phyloP scores from a whole-genome alignment of 2,113 vertebrate genomes.

The Nesoenas mayeri region DNA sequence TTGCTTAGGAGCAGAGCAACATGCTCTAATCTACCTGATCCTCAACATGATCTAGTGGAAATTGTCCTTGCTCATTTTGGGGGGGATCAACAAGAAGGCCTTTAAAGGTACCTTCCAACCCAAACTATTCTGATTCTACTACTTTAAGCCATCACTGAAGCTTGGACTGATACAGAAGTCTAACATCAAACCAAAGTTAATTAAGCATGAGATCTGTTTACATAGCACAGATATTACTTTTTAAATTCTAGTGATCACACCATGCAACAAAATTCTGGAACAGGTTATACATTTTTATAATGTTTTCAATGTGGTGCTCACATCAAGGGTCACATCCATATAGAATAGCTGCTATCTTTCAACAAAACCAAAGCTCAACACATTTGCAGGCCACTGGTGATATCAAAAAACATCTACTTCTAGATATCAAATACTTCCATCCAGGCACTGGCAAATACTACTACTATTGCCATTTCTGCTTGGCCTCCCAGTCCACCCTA shows the following conservation, averaged over 20 bases:
- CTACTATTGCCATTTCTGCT: not conserved
- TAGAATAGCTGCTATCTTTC: not conserved
- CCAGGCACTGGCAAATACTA: not conserved
- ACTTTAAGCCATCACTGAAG: not conserved
- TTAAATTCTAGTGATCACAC: not conserved
- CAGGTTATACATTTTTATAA: not conserved
- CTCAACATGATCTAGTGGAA: not conserved
- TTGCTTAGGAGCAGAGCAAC: not conserved
- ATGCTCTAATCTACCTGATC: not conserved
- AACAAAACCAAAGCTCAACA: not conserved
- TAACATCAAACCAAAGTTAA: not conserved
- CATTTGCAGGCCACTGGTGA: not conserved
- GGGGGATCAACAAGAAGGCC: not conserved
- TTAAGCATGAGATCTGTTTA: not conserved
- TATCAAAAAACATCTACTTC: not conserved
- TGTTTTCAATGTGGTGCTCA: not conserved
- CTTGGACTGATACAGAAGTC: not conserved
- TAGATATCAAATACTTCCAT: not conserved
- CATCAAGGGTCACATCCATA: not conserved
- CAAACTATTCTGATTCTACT: not conserved
- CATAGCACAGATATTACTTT: not conserved
- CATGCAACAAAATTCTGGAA: not conserved
- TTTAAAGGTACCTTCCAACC: not conserved
- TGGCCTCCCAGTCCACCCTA: not conserved
- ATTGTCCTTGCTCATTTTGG: rapidly evolving